Conservation (phyloP, 2,888 invertebrate species). For the Macaria liturata region DNA sequence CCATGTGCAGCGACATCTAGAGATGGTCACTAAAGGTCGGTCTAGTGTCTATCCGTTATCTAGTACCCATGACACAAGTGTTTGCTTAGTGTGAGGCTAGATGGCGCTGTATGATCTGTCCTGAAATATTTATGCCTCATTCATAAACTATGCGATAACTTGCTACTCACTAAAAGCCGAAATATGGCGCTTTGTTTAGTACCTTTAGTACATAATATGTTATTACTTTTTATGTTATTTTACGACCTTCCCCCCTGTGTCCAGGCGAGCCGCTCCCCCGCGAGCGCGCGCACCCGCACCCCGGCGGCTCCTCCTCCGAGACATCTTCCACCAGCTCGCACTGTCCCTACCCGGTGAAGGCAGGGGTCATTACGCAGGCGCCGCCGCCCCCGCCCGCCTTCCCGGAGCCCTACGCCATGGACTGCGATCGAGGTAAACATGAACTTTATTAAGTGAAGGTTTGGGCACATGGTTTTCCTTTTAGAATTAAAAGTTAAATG, state of each 20-base stretch:
- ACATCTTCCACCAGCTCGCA: constrained; percentile 82
- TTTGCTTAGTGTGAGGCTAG: too few species aligned
- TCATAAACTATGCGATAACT: too few species aligned
- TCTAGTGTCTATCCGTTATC: not conserved
- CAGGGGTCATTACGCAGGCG: constrained; percentile 52
- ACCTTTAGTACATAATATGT: too few species aligned
- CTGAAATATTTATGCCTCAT: too few species aligned
- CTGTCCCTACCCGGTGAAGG: constrained; percentile 49
- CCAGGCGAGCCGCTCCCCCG: constrained; percentile 48
- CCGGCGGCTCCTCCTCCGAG: constrained; percentile 68
- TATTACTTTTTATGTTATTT: too few species aligned
- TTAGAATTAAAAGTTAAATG: too few species aligned
- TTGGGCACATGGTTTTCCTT: too few species aligned
- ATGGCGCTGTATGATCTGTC: too few species aligned
- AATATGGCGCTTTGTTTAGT: too few species aligned
- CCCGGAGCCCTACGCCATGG: constrained; percentile 59
- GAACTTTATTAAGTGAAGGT: too few species aligned
- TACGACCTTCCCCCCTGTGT: not conserved
- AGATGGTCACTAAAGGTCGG: constrained; percentile 83
- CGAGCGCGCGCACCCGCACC: constrained; percentile 52
- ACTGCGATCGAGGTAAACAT: constrained; percentile 65
- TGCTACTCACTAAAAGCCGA: too few species aligned
- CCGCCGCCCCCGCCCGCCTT: constrained; percentile 59
- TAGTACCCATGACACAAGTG: too few species aligned
- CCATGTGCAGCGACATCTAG: constrained; percentile 93